A percentile compares a stretch with the other conserved stretches of the same genome.
Evolutionary conservation across 2,888 invertebrate species (phyloP).

Genomic region (Psylliodes chrysocephalus): DNA sequence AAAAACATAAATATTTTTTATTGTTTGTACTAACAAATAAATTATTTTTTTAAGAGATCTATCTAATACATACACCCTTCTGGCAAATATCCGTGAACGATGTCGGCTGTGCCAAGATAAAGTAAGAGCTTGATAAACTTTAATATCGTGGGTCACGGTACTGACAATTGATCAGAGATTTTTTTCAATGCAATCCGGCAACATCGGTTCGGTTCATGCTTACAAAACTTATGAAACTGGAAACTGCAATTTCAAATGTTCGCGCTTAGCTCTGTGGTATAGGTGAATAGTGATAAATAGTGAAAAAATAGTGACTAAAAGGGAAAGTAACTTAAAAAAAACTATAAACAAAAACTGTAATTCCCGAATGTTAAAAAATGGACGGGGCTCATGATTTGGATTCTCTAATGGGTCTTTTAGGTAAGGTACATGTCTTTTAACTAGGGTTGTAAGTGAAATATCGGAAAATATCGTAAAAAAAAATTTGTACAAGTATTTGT

Average conservation of each 20-base stretch:
- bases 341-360: neutral
- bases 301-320: too few relatives aligned
- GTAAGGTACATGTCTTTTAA: conserved; percentile 3
- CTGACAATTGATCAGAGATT: neutral
- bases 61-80: too few relatives aligned
- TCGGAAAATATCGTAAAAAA: too few relatives aligned
- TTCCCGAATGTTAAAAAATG: conserved; percentile 4
- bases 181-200: conserved; percentile 9
- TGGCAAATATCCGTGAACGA: too few relatives aligned
- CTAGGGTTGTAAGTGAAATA: neutral
- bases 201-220: conserved; percentile 18
- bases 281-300: neutral
- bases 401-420: conserved; percentile 23
- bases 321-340: neutral
- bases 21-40: too few relatives aligned
- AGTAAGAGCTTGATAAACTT: neutral
- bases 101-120: neutral
- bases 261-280: conserved; percentile 13
- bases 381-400: conserved; percentile 19
- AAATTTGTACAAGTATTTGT: too few relatives aligned
- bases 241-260: conserved; percentile 34
- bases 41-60: too few relatives aligned
- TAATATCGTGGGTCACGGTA: neutral
- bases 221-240: conserved; percentile 38
- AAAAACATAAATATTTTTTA: too few relatives aligned